Evolutionary conservation across 2,888 invertebrate genomes (phyloP), one percentile per base, ranked within the genome.

Genomic region (Acrobeloides nanus): DNA sequence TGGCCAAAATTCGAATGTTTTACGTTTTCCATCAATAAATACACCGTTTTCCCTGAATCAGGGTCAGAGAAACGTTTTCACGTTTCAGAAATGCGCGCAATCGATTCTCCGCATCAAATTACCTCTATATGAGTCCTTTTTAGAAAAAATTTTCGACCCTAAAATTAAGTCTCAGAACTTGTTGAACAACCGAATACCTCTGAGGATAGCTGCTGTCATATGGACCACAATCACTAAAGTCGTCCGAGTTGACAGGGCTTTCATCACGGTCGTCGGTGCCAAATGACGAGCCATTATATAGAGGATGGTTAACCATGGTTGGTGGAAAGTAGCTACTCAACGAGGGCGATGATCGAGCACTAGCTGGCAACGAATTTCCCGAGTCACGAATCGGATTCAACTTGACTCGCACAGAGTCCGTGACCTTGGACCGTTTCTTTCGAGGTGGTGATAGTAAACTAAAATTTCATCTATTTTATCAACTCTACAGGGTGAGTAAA

Each of bases 241-340:
- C 55, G 41, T 66, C 67, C 3, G 62, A 62, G 46, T 66, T 63
- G n/a, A 51, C 59, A 10, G 66, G 66, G 32, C 62, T 61, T 31
- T 57, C 61, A 35, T 57, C 63, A 5, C 59, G 52, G 40, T 35
- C 41, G 35, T 60, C 64, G 12, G 44, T 46, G 21, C 44, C 40
- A 50, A 64, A 59, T 33, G 45, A 39, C 29, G 57, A 44, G 34
- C 38, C 48, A 32, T 63, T 61, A 59, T 62, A 74, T 44, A 61
- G 48, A 5, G 60, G 57, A 44, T 68, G 66, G 17, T 59, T 59
- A 21, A 72, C 66, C 69, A 72, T 68, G 15, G 68, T 68, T 20
- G 68, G 65, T 7, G 59, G 56, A 37, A 61, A 57, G 39, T 57
- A 61, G 47, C 42, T 21, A 32, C 38, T 42, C 1, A 44, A 18